Base-by-base conservation (phyloP, 2,888 invertebrate genomes). In the Lycophotia porphyrea region DNA sequence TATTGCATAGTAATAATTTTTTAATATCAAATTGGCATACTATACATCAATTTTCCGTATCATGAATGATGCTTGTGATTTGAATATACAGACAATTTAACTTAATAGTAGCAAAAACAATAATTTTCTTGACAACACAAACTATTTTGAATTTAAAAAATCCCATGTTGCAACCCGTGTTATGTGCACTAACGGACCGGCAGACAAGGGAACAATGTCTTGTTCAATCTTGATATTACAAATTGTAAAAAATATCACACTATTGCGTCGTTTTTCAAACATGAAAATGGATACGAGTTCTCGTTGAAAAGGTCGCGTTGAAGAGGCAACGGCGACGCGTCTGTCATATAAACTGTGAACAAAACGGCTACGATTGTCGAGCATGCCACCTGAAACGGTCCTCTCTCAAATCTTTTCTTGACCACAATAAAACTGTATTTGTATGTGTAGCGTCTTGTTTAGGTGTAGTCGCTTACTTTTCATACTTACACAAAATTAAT, bases 321-420 rank as follows among this genome's bases (percentile, higher is more conserved):
- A 11, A 49, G 47, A 39, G 24, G 36, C 55, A 3, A 27, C 60
- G 24, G 36, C 55, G 5, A 27, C 60, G 42, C 49, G 60, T 49
- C 24, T 49, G 24, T 34, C n/a, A 42, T 42, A 69, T 76, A 60
- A 78, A 78, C 27, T 78, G 36, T 67, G 15, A 60, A 66, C 13
- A 39, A 42, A 60, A 67, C 9, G 24, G 49, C 39, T 49, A 49
- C 24, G 49, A 34, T 34, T 67, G 47, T 67, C 13, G 13, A 67
- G 44, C 68, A 42, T 49, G 67, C 73, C 39, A 60, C 27, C 39
- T 71, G 5, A 21, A 44, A 42, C 9, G 18, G n/a, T 15, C 1
- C 7, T 21, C 0, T 44, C 18, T 39, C 21, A 65, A 31, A 55
- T 52, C 1, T 76, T 49, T 52, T 44, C 27, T 65, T 65, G 31